Percentiles rank a stretch among this genome's conserved stretches.
Conservation (phyloP, 2,113 vertebrate species). For the Lynx canadensis region DNA sequence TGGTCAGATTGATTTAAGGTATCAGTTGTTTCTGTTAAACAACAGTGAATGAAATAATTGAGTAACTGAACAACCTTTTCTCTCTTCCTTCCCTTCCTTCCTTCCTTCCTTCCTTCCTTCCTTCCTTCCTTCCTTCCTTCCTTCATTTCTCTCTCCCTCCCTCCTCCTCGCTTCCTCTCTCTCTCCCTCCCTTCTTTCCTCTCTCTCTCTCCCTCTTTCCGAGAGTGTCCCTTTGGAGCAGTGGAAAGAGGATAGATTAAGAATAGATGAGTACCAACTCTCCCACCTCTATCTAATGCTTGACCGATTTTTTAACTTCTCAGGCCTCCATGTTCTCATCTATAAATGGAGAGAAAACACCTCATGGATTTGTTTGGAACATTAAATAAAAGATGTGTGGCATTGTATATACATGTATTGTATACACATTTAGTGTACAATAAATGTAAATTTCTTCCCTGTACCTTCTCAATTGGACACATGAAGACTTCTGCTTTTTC, state of each 20-base stretch:
- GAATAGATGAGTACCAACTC: background rate
- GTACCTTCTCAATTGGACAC: background rate
- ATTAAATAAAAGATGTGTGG: background rate
- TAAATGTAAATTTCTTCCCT: background rate
- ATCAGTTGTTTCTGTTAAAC: slow-evolving; percentile 45
- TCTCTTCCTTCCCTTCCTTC: background rate
- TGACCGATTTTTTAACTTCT: background rate
- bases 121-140: too few species aligned
- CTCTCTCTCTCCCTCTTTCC: background rate
- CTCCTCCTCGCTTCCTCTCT: background rate
- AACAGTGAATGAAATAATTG: slow-evolving; percentile 23
- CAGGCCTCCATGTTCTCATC: background rate
- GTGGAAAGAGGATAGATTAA: background rate
- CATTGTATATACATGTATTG: background rate
- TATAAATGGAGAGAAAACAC: background rate
- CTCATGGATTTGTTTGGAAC: background rate
- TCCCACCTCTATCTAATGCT: background rate
- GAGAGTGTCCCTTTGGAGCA: background rate
- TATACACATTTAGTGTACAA: background rate
- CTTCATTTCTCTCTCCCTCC: background rate
- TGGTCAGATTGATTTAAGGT: slow-evolving; percentile 25
- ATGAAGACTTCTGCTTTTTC: background rate
- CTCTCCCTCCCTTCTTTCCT: background rate
- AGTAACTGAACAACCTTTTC: background rate
- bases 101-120: background rate